Conservation (phyloP, 2,888 invertebrate species). For the Parelbella ahira region DNA sequence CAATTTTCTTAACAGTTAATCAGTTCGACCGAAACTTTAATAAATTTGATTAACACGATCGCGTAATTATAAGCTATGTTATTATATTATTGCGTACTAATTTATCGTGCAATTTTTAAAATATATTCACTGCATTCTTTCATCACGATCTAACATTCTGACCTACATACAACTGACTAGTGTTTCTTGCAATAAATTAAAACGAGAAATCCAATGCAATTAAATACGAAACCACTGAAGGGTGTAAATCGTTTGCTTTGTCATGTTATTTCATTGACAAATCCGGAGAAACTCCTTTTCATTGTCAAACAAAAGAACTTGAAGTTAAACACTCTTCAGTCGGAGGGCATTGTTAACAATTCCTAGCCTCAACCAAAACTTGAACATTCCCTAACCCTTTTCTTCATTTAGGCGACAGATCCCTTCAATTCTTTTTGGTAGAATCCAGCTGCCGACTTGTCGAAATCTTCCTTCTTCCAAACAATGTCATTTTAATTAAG, state of each 20-base stretch:
- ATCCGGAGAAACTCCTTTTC: slow-evolving; percentile 31
- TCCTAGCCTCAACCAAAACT: slow-evolving; percentile 40
- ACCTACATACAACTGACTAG: no score
- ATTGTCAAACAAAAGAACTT: slow-evolving; percentile 37
- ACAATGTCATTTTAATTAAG: slow-evolving; percentile 65
- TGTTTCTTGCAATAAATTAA: no score
- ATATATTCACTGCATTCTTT: no score
- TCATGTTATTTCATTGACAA: slow-evolving; percentile 24
- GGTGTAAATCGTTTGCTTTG: slow-evolving; percentile 16
- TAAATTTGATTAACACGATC: no score
- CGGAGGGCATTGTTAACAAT: slow-evolving; percentile 45
- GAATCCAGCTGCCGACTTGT: slow-evolving; percentile 52
- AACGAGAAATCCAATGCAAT: slow-evolving; percentile 8
- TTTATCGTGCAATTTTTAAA: no score
- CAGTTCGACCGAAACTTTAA: no score
- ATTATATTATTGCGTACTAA: no score
- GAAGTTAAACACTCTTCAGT: slow-evolving; percentile 40
- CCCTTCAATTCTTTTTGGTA: slow-evolving; percentile 49
- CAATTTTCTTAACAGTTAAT: no score
- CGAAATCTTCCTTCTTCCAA: slow-evolving; percentile 58
- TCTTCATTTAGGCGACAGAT: slow-evolving; percentile 43
- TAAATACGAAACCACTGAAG: slow-evolving; percentile 15
- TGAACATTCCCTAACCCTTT: slow-evolving; percentile 47
- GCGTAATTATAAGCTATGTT: no score
- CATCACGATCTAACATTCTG: no score